Evolutionary conservation across 2,113 vertebrate species (phyloP), one percentile per base, ranked within the genome.

Genomic region (Sander vitreus): DNA sequence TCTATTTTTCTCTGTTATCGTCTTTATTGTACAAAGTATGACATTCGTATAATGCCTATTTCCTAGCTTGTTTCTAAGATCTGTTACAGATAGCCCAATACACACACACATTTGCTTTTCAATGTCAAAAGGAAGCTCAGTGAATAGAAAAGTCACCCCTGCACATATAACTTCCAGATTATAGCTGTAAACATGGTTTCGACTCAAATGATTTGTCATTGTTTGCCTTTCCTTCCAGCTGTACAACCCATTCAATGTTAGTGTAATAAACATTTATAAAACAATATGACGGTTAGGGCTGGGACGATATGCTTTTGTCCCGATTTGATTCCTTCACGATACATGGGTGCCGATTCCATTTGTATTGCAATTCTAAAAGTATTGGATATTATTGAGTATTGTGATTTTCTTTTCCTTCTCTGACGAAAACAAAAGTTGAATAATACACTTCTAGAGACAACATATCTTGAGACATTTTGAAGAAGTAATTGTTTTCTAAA

Each of bases 151-250:
- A 62, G 59, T 36, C 59, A 45, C 39, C 43, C 11, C 58, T 7
- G 19, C 39, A 63, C 27, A 53, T 7, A 6, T 36, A 72, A 51
- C 12, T 25, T 15, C 48, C 74, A 76, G 45, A 73, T 75, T 58
- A 76, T 75, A 79, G 33, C 36, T 66, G 62, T 53, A 39, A 72
- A 79, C 65, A 57, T 43, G 3, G 68, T 50, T 54, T 48, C 50
- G 55, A 58, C 30, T 73, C 25, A 3, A 78, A 68, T 59, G 36
- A 64, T 12, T 62, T 36, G 72, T 53, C 45, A 55, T 2, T 45
- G 75, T 70, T 82, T 78, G 25, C 62, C 69, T 53, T 73, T 47
- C 13, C n/a, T 70, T 51, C 50, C 25, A 69, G 63, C 27, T 69
- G 27, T 15, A 39, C 27, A 18, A 62, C 21, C 7, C 2, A 69